Base-by-base conservation (phyloP, 2,113 vertebrate genomes). In the Siniperca chuatsi region DNA sequence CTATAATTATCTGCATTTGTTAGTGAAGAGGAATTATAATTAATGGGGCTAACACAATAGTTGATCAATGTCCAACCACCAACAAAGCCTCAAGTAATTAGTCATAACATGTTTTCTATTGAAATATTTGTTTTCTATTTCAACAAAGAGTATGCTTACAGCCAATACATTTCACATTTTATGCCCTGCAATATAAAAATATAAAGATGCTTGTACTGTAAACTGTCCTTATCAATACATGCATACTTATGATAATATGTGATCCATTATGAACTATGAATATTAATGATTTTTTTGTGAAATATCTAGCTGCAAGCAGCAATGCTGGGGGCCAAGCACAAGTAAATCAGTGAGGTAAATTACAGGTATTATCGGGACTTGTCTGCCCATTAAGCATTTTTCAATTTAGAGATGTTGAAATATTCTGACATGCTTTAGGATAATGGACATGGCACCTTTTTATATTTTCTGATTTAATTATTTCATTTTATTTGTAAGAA, bases 101-200 rank as follows among this genome's bases (percentile, higher is more conserved):
- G 25, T 71, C 12, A 77, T 8, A 29, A 70, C 46, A 44, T 13
- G 25, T 52, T 78, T 71, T 65, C 58, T 15, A 55, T 46, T 64
- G 8, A 72, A 40, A 25, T 23, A 6, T 37, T 37, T 37, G 13
- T 48, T 54, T 68, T n/a, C 20, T 6, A 69, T 13, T 57, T 20
- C 37, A 62, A 52, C 54, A 75, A 70, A 23, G 29, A 29, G 29
- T 29, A 29, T 29, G n/a, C 33, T 35, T 29, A 40, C 16, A 82
- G 71, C 67, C 29, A 75, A 60, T 46, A 46, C 7, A 42, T 23
- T 44, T 55, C 44, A 60, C 15, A 25, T 74, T 62, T 65, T 35
- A 33, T 40, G 16, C 23, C 20, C 79, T 35, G 33, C 2, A 29
- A 23, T n/a, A 66, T 35, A 58, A 29, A 42, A 52, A 16, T 20